Evolutionary conservation across 2,113 vertebrate species (phyloP).

Genomic region (Tenebrosternarchus preto): DNA sequence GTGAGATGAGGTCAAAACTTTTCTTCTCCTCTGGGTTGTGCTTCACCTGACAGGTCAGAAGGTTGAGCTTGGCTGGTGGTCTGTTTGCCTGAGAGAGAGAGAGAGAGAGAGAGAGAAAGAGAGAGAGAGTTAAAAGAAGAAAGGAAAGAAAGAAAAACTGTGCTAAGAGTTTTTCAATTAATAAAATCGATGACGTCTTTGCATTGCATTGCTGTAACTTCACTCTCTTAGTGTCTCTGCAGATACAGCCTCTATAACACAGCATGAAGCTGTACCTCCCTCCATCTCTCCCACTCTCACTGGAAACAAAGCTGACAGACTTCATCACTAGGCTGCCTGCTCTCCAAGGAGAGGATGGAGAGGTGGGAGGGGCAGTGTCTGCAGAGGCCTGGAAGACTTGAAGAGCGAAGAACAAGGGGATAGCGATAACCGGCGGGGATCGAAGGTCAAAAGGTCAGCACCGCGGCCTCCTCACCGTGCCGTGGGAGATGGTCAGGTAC

Average conservation of each 20-base stretch:
- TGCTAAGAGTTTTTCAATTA: background rate
- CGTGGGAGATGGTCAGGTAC: conserved; percentile 96
- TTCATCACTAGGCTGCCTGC: background rate
- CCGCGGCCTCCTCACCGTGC: conserved; percentile 82
- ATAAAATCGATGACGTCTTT: no score
- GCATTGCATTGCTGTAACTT: background rate
- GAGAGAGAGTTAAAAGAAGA: background rate
- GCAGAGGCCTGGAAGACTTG: no score
- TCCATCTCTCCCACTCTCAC: background rate
- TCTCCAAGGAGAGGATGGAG: background rate
- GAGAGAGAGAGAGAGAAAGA: background rate
- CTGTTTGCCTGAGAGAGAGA: conserved; percentile 83
- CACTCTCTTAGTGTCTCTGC: background rate
- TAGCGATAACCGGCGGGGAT: background rate
- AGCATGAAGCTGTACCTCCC: background rate
- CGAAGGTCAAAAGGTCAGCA: no score
- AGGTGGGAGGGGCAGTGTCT: no score
- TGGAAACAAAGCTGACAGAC: background rate
- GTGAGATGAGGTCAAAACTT: conserved; percentile 98
- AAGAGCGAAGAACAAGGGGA: background rate
- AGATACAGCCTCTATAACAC: background rate
- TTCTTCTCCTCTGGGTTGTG: conserved; percentile 98
- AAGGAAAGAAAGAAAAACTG: background rate
- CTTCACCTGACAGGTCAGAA: conserved; percentile 98
- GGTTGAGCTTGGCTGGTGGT: conserved; percentile 98